These are phyloP conservation scores for Geotrypetes seraphini DNA, from an alignment of 2,797 vertebrate species.

Conservation along the genomic window DNA sequence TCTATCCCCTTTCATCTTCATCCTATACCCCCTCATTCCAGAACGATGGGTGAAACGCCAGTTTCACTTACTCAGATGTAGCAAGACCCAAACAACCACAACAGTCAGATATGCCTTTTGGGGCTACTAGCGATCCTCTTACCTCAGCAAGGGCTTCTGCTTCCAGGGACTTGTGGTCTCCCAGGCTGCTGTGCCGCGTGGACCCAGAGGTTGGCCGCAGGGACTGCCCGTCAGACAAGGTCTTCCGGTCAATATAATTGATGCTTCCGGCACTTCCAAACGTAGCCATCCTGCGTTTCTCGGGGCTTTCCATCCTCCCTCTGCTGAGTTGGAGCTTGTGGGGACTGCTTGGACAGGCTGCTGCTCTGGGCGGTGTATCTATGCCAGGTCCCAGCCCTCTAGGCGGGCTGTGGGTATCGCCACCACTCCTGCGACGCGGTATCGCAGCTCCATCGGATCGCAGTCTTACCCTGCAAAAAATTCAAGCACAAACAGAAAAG, in stretches of 20 bases:
- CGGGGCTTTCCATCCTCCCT: conserved; percentile 71
- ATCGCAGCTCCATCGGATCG: conserved; percentile 81
- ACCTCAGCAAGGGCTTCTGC: conserved; percentile 88
- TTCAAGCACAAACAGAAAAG: no score
- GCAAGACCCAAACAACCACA: no score
- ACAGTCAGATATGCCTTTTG: no score
- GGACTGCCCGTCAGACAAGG: conserved; percentile 60
- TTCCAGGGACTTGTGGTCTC: conserved; percentile 86
- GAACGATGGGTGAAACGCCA: no score
- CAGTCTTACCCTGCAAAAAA: conserved; percentile 66
- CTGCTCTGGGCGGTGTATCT: conserved; percentile 72
- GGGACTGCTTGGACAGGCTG: conserved; percentile 84
- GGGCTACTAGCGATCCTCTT: conserved; percentile 23
- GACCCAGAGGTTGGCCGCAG: conserved; percentile 65
- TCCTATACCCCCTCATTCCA: no score
- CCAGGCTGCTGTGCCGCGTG: conserved; percentile 78
- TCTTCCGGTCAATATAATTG: conserved; percentile 83
- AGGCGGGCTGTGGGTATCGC: conserved; percentile 75
- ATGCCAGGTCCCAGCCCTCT: conserved; percentile 62
- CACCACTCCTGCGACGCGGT: conserved; percentile 69
- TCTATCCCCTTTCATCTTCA: no score
- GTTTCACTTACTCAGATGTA: no score
- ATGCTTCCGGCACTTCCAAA: conserved; percentile 90
- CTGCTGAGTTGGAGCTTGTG: conserved; percentile 72
- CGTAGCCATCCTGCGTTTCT: conserved; percentile 78